Base-by-base conservation (phyloP, 1,140 invertebrate species). In the Acromyrmex charruanus region DNA sequence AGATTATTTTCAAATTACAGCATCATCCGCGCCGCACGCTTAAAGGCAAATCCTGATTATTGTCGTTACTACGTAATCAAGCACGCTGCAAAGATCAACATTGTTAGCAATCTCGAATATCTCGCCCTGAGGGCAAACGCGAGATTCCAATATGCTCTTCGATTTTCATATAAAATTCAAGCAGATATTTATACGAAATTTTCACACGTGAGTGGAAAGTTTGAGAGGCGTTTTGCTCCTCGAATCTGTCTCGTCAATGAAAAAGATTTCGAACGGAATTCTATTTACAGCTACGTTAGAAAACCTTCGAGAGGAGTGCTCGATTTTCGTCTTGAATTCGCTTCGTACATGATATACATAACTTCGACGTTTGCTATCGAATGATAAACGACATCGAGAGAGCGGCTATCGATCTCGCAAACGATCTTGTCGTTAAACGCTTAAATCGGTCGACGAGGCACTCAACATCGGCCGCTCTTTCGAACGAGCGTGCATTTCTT, bases 1-100 rank as follows among this genome's bases (percentile, higher is more conserved):
- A 61, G 68, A 49, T 74, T 82, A 35, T 84, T 84, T 71, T 81
- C 79, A 31, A 61, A 61, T 74, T 61, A 69, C 80, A 21, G 35
- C 68, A 14, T 16, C 31, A 18, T 65, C 61, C 49, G 7, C 31
- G 35, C 14, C 6, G 59, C 21, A 49, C 0, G 21, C 68, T 81
- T 81, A 58, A 74, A 82, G 12, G 69, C 69, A 21, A 63, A 21
- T 35, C 16, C 44, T 75, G 55, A 84, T 61, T 84, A 51, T 21
- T 66, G 18, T 84, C 44, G 80, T 82, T 74, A 74, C 55, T 59
- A 82, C 25, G 53, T 71, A 75, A 75, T 75, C 69, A 35, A 31
- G n/a, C 55, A 14, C n/a, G 14, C 25, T 69, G 66, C 18, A 58
- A 71, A 75, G 69, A 75, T 61, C 66, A 74, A 81, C 28, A 75